Evolutionary conservation across 2,888 invertebrate genomes (phyloP).

Genomic region (Synanthedon vespiformis): DNA sequence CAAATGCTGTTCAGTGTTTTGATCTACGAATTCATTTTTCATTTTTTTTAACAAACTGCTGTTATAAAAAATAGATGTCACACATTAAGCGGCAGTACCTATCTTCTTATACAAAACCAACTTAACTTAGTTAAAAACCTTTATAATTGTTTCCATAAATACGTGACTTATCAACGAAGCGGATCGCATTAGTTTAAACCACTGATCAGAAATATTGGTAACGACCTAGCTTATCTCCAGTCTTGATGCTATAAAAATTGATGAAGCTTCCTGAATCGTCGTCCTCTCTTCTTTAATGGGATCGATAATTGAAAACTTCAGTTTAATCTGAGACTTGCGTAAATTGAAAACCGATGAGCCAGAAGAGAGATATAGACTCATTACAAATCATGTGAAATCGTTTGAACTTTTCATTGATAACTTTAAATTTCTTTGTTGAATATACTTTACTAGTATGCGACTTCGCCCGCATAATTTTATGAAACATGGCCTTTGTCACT

Average conservation of each 20-base stretch:
- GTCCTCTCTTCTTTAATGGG: conserved; percentile 32
- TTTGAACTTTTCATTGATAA: not conserved
- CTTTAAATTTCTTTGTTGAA: not conserved
- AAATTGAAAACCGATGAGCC: conserved; percentile 41
- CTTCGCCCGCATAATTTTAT: too few relatives aligned
- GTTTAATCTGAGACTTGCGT: conserved; percentile 43
- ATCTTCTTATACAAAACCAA: too few relatives aligned
- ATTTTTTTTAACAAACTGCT: too few relatives aligned
- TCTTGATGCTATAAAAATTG: conserved; percentile 37
- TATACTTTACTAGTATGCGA: too few relatives aligned
- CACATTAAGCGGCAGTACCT: too few relatives aligned
- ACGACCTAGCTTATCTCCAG: conserved; percentile 34
- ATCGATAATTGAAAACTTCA: conserved; percentile 56
- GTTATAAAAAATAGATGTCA: too few relatives aligned
- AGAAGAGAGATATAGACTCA: conserved; percentile 23
- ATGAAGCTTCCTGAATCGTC: conserved; percentile 32
- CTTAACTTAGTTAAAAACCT: too few relatives aligned
- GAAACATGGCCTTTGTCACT: too few relatives aligned
- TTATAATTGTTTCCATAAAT: not conserved
- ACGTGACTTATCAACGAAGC: not conserved
- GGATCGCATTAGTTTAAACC: not conserved
- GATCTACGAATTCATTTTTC: too few relatives aligned
- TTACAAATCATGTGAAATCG: not conserved
- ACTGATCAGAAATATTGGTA: conserved; percentile 9
- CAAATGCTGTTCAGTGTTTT: too few relatives aligned